Percentiles rank a stretch among this genome's conserved stretches.
Evolutionary conservation across 2,113 vertebrate genomes (phyloP).

Genomic region (Paradisaea rubra): DNA sequence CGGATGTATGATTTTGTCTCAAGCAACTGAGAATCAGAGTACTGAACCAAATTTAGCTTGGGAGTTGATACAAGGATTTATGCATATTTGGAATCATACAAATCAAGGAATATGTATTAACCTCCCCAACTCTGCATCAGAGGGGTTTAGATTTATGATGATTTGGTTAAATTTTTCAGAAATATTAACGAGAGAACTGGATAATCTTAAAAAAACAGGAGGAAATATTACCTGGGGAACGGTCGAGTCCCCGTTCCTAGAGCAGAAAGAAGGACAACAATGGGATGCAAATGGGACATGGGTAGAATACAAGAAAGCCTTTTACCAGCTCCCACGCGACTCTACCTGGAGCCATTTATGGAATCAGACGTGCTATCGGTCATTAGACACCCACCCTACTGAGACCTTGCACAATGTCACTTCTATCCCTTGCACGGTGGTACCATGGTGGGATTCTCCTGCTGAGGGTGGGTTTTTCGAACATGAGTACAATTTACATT

Average conservation of each 20-base stretch:
- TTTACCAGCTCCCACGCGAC: background rate
- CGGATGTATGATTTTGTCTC: background rate
- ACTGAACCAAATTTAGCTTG: background rate
- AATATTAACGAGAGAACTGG: background rate
- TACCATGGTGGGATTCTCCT: background rate
- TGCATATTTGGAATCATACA: conserved; percentile 5
- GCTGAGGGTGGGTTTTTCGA: background rate
- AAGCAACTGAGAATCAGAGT: background rate
- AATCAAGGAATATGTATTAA: conserved; percentile 4
- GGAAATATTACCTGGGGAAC: background rate
- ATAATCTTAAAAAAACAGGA: background rate
- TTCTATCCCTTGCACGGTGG: background rate
- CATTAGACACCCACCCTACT: background rate
- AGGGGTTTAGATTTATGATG: conserved; percentile 12
- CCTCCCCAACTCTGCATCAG: background rate
- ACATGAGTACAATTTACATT: background rate
- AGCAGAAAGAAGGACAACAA: background rate
- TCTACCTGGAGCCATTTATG: background rate
- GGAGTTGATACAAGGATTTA: conserved; percentile 19
- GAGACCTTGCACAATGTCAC: background rate
- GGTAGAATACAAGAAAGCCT: background rate
- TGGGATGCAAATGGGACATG: background rate
- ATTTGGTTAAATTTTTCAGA: background rate
- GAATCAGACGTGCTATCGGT: conserved; percentile 1
- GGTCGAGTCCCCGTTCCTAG: background rate